Conservation (phyloP, 2,113 vertebrate genomes). For the Podiceps cristatus region DNA sequence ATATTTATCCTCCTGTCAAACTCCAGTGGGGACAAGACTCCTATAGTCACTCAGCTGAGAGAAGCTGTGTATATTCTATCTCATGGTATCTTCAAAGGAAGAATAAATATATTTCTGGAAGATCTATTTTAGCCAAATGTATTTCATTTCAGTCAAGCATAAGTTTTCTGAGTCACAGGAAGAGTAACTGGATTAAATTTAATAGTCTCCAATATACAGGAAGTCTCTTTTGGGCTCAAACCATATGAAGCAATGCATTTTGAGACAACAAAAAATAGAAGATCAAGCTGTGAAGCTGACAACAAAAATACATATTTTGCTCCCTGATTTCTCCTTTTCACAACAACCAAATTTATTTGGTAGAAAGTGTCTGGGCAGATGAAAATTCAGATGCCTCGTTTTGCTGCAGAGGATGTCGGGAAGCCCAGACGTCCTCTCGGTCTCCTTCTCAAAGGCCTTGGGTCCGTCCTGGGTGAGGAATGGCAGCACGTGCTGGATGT, state of each 20-base stretch:
- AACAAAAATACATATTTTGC: not conserved
- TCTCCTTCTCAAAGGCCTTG: not conserved
- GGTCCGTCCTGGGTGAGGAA: not conserved
- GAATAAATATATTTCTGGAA: not conserved
- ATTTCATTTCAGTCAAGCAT: constrained; percentile 14
- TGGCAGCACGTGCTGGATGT: not conserved
- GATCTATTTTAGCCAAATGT: not conserved
- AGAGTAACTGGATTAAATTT: not conserved
- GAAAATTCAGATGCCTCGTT: not conserved
- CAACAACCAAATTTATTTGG: not conserved
- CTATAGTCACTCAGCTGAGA: not conserved
- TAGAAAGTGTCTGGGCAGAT: not conserved
- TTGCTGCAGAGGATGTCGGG: not conserved
- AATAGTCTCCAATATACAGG: not conserved
- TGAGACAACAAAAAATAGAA: not conserved
- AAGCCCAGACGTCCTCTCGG: not conserved
- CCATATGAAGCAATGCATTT: not conserved
- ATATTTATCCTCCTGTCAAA: not conserved
- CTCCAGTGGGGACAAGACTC: not conserved
- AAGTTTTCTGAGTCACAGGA: constrained; percentile 11
- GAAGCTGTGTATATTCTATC: not conserved
- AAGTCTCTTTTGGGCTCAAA: not conserved
- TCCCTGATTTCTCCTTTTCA: not conserved
- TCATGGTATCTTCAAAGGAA: not conserved
- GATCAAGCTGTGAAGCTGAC: not conserved